Conservation (phyloP, 2,113 vertebrate species). For the Vicugna pacos region DNA sequence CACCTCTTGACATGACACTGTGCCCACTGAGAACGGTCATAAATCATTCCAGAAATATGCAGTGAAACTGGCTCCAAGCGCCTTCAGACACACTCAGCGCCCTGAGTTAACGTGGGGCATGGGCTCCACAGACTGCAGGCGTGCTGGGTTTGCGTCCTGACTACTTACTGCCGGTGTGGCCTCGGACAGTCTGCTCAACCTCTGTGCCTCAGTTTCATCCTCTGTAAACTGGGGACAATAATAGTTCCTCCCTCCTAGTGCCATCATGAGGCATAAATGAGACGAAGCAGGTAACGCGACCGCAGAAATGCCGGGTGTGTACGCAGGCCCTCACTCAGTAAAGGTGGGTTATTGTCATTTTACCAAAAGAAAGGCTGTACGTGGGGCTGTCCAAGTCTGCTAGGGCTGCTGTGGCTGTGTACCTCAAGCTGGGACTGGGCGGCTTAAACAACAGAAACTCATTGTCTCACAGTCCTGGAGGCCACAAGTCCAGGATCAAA, state of each 20-base stretch:
- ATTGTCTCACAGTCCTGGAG: neutral
- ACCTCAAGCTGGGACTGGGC: too few relatives aligned
- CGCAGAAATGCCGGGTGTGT: neutral
- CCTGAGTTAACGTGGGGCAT: neutral
- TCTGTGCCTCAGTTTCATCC: neutral
- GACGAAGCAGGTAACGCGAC: too few relatives aligned
- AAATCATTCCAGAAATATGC: neutral
- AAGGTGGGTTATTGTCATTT: too few relatives aligned
- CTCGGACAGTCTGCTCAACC: neutral
- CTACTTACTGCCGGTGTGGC: neutral
- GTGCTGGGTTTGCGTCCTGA: neutral
- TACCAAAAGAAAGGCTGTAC: neutral
- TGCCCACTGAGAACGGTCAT: neutral
- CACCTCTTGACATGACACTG: neutral
- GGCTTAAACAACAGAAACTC: neutral
- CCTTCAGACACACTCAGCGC: neutral
- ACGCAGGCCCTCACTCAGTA: neutral
- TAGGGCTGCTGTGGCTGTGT: too few relatives aligned
- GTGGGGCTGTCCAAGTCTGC: neutral
- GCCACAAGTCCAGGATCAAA: neutral
- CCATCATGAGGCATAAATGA: neutral
- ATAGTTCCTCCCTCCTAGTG: rapidly evolving
- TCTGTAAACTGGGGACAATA: neutral
- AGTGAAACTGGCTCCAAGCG: neutral
- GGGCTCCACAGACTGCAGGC: neutral